These are phyloP conservation scores for Muricea muricata DNA, from an alignment of 92 coral and sea anemone species.

Conservation along the genomic window DNA sequence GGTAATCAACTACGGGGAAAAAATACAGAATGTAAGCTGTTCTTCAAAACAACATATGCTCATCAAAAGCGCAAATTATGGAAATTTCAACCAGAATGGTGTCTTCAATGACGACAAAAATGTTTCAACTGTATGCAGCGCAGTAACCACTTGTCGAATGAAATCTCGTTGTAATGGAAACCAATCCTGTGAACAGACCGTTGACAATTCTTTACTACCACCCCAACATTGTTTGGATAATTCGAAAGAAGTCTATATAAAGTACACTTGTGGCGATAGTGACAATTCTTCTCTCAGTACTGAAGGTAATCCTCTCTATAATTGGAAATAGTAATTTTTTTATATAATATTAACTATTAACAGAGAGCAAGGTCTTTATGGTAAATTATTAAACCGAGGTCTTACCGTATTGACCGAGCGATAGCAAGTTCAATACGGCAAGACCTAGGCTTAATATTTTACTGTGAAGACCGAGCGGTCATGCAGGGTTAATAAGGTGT, in stretches of 20 bases:
- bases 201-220: background rate
- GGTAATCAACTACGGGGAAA: background rate
- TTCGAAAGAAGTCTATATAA: background rate
- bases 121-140: background rate
- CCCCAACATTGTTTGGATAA: background rate
- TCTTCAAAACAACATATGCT: background rate
- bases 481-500: too few species aligned
- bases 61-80: background rate
- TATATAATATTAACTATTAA: background rate
- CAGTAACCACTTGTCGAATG: background rate
- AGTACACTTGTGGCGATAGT: slow-evolving; percentile 1
- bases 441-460: too few species aligned
- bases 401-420: too few species aligned
- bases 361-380: too few species aligned
- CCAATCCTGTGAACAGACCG: background rate
- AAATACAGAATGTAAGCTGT: background rate
- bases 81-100: background rate
- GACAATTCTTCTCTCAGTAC: background rate
- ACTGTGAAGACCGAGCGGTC: too few species aligned
- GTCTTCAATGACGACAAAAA: background rate
- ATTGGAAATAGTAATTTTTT: background rate
- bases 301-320: background rate
- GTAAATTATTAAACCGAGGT: too few species aligned
- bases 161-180: slow-evolving; percentile 4
- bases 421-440: too few species aligned